A percentile compares a stretch with the other conserved stretches of the same genome.
Conservation (phyloP, 2,888 invertebrate species). For the Malacosoma neustria region DNA sequence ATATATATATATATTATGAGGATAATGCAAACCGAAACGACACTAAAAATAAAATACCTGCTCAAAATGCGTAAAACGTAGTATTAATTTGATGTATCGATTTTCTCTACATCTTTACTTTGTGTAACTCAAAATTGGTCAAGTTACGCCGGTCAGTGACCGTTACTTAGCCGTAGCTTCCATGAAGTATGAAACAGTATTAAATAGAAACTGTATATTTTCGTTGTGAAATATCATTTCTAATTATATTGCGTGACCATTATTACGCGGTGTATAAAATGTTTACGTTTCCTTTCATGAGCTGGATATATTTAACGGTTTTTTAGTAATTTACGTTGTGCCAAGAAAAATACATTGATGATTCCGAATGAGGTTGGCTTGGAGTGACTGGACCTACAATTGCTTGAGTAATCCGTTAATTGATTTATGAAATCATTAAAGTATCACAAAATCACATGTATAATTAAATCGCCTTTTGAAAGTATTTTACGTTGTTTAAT, state of each 20-base stretch:
- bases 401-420: not conserved
- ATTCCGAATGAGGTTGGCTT: not conserved
- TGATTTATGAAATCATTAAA: not conserved
- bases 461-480: no score
- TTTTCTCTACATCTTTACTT: no score
- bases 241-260: not conserved
- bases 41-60: no score
- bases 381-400: not conserved
- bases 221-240: not conserved
- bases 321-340: not conserved
- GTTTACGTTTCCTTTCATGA: not conserved
- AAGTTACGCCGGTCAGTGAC: no score
- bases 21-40: no score
- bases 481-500: no score
- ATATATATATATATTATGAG: no score
- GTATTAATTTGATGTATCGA: no score
- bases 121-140: no score
- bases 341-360: not conserved
- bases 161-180: no score
- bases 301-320: not conserved
- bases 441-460: not conserved
- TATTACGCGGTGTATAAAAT: not conserved
- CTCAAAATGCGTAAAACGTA: no score
- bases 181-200: no score
- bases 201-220: not conserved